Evolutionary conservation across 2,888 invertebrate genomes (phyloP).

Genomic region (Antitype chi): DNA sequence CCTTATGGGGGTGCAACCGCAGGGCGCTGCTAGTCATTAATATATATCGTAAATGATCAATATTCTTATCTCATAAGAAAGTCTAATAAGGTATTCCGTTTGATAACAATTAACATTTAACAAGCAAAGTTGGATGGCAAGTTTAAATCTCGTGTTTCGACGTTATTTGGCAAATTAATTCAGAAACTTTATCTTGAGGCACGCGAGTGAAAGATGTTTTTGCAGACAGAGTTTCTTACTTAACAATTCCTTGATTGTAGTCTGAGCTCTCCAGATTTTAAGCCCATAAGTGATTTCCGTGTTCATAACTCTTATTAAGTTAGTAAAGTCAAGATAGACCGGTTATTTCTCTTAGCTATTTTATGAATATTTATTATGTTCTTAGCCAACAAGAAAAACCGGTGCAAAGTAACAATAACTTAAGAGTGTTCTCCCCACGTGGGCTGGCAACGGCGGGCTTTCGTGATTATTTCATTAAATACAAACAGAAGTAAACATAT

Average conservation of each 20-base stretch:
- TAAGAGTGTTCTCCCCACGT: neutral
- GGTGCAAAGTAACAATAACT: neutral
- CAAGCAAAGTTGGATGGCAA: conserved; percentile 85
- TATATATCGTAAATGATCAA: conserved; percentile 47
- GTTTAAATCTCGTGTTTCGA: conserved; percentile 87
- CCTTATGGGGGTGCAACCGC: neutral
- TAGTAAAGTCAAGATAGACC: conserved; percentile 10
- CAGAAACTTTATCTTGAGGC: conserved; percentile 85
- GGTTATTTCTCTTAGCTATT: conserved; percentile 9
- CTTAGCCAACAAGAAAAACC: neutral
- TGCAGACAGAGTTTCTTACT: conserved; percentile 81
- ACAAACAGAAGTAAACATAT: too few species aligned
- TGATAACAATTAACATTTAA: conserved; percentile 88
- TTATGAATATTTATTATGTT: neutral
- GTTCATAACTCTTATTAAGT: conserved; percentile 34
- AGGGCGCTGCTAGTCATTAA: neutral
- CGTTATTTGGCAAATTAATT: conserved; percentile 89
- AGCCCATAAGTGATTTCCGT: conserved; percentile 52
- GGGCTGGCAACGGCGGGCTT: too few species aligned
- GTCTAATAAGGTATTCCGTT: conserved; percentile 76
- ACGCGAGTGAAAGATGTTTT: conserved; percentile 86
- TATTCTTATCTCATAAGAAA: conserved; percentile 64
- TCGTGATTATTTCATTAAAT: too few species aligned
- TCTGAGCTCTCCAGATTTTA: conserved; percentile 54
- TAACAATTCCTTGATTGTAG: conserved; percentile 76